These are phyloP conservation scores for Drosophila kanapiae DNA, from an alignment of 1,140 invertebrate species.

Conservation along the genomic window DNA sequence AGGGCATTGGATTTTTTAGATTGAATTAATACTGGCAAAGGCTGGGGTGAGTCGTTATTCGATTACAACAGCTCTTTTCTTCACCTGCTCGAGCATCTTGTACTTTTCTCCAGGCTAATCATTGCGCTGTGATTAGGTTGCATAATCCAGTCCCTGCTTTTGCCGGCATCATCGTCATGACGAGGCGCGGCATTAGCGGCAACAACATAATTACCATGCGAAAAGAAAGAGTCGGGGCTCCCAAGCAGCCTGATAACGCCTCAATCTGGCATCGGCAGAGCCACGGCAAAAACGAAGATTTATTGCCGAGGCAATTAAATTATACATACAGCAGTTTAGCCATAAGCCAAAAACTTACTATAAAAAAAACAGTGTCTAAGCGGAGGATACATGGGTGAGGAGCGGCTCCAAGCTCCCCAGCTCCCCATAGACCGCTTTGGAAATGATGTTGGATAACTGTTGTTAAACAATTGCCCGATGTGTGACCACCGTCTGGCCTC, in stretches of 20 bases:
- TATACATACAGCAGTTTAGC: slow-evolving; percentile 72
- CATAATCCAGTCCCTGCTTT: slow-evolving; percentile 59
- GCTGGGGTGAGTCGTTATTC: slow-evolving; percentile 13
- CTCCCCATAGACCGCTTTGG: slow-evolving; percentile 8
- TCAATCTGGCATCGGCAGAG: slow-evolving; percentile 64
- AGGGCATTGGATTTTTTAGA: slow-evolving; percentile 25
- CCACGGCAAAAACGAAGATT: slow-evolving; percentile 64
- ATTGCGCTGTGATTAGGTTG: slow-evolving; percentile 47
- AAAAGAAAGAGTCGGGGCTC: slow-evolving; percentile 57
- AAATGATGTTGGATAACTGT: slow-evolving; percentile 62
- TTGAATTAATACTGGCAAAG: slow-evolving; percentile 15
- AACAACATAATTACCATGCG: slow-evolving; percentile 77
- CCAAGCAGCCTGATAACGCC: slow-evolving; percentile 37
- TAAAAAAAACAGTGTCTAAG: background rate
- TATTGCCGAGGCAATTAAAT: slow-evolving; percentile 73
- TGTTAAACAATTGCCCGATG: slow-evolving; percentile 47
- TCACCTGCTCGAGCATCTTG: slow-evolving; percentile 30
- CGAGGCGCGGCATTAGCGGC: slow-evolving; percentile 69
- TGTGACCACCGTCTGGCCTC: slow-evolving; percentile 25
- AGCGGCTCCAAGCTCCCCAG: background rate
- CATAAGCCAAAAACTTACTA: slow-evolving; percentile 20
- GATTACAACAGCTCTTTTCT: slow-evolving; percentile 15
- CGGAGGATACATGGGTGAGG: background rate
- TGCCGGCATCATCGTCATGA: slow-evolving; percentile 57
- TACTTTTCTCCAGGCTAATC: slow-evolving; percentile 36